Conservation (phyloP, 2,797 vertebrate genomes). For the Fistularia commersonii region DNA sequence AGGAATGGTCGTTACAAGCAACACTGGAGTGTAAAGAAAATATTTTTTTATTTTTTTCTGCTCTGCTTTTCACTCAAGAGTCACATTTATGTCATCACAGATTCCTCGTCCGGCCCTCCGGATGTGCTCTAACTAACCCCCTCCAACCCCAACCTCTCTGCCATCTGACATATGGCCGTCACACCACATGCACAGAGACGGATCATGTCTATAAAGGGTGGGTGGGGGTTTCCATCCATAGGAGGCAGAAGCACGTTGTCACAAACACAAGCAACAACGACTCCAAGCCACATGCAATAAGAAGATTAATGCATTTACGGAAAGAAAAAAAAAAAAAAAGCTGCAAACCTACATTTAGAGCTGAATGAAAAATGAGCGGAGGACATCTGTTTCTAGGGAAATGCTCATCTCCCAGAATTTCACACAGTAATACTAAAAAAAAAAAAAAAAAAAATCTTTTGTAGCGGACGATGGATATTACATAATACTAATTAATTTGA, state of each 20-base stretch:
- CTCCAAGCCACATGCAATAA: slow-evolving; percentile 70
- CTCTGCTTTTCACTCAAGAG: too few relatives aligned
- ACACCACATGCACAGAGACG: neutral
- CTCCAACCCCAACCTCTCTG: neutral
- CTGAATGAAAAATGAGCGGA: slow-evolving; percentile 54
- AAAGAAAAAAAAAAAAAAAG: slow-evolving; percentile 52
- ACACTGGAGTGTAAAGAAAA: too few relatives aligned
- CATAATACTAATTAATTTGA: slow-evolving; percentile 33
- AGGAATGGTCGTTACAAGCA: too few relatives aligned
- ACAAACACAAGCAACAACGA: slow-evolving; percentile 49
- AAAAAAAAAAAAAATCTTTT: too few relatives aligned
- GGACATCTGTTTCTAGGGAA: slow-evolving; percentile 55
- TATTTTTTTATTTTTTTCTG: too few relatives aligned
- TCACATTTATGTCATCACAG: too few relatives aligned
- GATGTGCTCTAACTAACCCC: slow-evolving; percentile 1
- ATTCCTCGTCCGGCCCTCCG: too few relatives aligned
- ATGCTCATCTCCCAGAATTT: slow-evolving; percentile 5
- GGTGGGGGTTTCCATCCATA: slow-evolving; percentile 23
- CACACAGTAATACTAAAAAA: slow-evolving; percentile 8
- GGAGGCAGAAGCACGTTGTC: slow-evolving; percentile 28
- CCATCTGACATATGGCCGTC: slow-evolving; percentile 17
- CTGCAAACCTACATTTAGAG: slow-evolving; percentile 72
- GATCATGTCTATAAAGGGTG: slow-evolving; percentile 4
- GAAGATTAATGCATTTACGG: slow-evolving; percentile 81
- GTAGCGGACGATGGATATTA: slow-evolving; percentile 35